Percentiles rank a stretch among this genome's conserved stretches.
These are phyloP conservation scores for Lycaon pictus DNA, from an alignment of 2,113 vertebrate species.

Conservation along the genomic window DNA sequence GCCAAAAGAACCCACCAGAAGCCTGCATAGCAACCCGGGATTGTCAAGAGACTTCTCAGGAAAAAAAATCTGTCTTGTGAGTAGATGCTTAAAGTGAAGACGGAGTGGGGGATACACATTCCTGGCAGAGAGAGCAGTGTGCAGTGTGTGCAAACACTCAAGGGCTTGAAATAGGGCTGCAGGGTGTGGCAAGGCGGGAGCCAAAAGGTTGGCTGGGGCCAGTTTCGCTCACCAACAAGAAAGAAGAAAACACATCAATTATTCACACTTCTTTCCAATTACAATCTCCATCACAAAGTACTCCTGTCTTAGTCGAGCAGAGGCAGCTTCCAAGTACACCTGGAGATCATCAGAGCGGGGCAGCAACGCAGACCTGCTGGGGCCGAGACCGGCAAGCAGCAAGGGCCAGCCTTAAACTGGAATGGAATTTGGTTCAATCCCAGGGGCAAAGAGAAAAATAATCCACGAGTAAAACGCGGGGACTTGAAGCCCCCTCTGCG, in stretches of 20 bases:
- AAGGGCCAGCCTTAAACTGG: slow-evolving; percentile 8
- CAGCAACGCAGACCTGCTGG: background rate
- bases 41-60: background rate
- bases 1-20: background rate
- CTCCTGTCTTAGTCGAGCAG: background rate
- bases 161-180: background rate
- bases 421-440: slow-evolving; percentile 44
- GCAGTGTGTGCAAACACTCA: background rate
- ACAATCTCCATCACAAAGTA: slow-evolving; percentile 70
- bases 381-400: slow-evolving; percentile 6
- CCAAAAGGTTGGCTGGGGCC: background rate
- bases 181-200: background rate
- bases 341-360: background rate
- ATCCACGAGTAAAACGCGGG: background rate
- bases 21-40: background rate
- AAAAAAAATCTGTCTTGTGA: background rate
- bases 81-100: background rate
- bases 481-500: slow-evolving; percentile 45
- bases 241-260: slow-evolving; percentile 69
- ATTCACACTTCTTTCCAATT: slow-evolving; percentile 52
- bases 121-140: background rate
- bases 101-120: rapidly evolving
- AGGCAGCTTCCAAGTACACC: slow-evolving; percentile 42
- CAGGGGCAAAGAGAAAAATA: background rate
- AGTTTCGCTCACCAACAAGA: slow-evolving; percentile 22